Conservation (phyloP, 2,797 vertebrate genomes). For the Urosaurus nigricauda region DNA sequence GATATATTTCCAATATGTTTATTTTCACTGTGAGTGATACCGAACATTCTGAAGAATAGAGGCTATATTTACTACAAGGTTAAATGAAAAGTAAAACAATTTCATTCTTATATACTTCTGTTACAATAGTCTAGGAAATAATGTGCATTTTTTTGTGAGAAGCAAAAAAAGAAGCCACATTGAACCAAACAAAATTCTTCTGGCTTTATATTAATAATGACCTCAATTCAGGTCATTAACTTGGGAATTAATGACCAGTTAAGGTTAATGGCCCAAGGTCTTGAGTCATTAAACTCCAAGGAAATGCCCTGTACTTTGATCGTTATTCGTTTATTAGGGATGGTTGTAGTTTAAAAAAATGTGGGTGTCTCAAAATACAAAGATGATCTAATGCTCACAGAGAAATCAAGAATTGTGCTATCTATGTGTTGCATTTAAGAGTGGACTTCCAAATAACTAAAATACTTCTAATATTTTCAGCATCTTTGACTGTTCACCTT, state of each 20-base stretch:
- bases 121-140: constrained; percentile 36
- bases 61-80: background rate
- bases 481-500: background rate
- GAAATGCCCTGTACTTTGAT: constrained; percentile 67
- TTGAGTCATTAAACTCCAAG: constrained; percentile 73
- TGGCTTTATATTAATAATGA: constrained; percentile 75
- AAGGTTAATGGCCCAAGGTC: constrained; percentile 73
- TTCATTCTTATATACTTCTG: background rate
- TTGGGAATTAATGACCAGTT: constrained; percentile 77
- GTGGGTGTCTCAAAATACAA: constrained; percentile 30
- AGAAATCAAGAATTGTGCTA: constrained; percentile 42
- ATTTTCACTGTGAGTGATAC: constrained; percentile 64
- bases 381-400: background rate
- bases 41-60: constrained; percentile 40
- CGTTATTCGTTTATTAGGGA: constrained; percentile 70
- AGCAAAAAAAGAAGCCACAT: constrained; percentile 49
- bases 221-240: constrained; percentile 74
- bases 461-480: constrained; percentile 9
- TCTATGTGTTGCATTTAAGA: constrained; percentile 8
- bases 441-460: constrained; percentile 18
- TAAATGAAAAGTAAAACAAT: constrained; percentile 18
- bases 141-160: constrained; percentile 49
- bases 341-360: constrained; percentile 42
- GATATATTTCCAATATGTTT: constrained; percentile 45
- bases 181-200: constrained; percentile 67